These are phyloP conservation scores for Microctenopoma lineatum DNA, from an alignment of 2,797 vertebrate species.

Conservation along the genomic window DNA sequence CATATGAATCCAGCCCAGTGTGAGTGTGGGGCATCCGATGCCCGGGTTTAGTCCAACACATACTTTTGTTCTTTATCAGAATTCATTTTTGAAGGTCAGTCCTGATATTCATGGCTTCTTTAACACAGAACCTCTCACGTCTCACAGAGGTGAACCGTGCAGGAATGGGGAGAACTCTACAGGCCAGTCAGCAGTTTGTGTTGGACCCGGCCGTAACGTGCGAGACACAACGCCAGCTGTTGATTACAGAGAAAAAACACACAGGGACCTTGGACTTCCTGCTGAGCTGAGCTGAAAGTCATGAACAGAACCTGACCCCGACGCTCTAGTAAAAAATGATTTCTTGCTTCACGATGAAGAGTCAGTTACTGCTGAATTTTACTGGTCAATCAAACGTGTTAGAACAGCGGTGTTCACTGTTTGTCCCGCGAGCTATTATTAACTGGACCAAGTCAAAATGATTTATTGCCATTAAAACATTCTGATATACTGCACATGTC, in stretches of 20 bases:
- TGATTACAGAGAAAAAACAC: constrained; percentile 57
- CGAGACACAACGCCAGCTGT: constrained; percentile 50
- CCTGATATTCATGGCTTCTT: constrained; percentile 21
- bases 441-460: too few relatives aligned
- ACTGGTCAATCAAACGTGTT: too few relatives aligned
- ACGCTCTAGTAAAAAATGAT: constrained; percentile 10
- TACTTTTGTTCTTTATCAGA: constrained; percentile 21
- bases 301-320: constrained; percentile 33
- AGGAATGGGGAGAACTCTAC: constrained; percentile 31
- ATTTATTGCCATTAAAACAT: too few relatives aligned
- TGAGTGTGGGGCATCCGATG: constrained; percentile 10
- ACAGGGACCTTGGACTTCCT: constrained; percentile 39
- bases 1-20: too few relatives aligned
- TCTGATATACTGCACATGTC: too few relatives aligned
- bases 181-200: constrained; percentile 40
- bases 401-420: too few relatives aligned
- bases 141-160: constrained; percentile 22
- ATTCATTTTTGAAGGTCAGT: constrained; percentile 4
- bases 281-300: too few relatives aligned
- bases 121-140: constrained; percentile 2
- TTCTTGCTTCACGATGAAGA: too few relatives aligned
- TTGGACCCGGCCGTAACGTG: constrained; percentile 49
- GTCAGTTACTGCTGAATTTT: too few relatives aligned
- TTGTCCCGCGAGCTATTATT: too few relatives aligned
- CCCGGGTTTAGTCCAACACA: constrained; percentile 12